phyloP scores from a whole-genome alignment of 2,888 invertebrate species.

The Trissolcus brochymenae region DNA sequence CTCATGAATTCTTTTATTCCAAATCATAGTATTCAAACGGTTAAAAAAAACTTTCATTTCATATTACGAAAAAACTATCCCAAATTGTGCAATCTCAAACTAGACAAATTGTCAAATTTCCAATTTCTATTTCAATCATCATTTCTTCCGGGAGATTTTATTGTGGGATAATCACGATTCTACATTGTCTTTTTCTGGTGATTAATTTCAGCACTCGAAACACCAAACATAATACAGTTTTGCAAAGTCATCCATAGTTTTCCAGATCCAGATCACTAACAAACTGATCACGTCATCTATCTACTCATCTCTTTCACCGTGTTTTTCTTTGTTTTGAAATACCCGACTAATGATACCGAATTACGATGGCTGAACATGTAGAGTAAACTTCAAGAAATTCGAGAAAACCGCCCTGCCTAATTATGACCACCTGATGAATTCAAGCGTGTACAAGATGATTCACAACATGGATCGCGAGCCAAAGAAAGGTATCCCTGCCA shows the following conservation, averaged over 20 bases:
- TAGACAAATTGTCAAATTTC: neutral
- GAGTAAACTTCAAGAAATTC: conserved; percentile 94
- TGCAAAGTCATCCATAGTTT: conserved; percentile 45
- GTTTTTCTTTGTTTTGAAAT: conserved; percentile 44
- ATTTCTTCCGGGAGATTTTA: neutral
- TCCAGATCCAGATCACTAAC: conserved; percentile 47
- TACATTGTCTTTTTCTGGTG: conserved; percentile 37
- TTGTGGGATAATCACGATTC: conserved; percentile 1
- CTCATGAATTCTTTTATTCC: conserved; percentile 7
- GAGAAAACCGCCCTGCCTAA: conserved; percentile 85
- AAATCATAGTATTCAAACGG: neutral
- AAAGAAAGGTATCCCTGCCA: conserved; percentile 81
- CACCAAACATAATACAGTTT: conserved; percentile 47
- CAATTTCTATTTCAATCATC: neutral
- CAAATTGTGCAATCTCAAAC: neutral
- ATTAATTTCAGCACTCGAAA: conserved; percentile 49
- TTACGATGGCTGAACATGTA: conserved; percentile 72
- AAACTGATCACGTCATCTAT: conserved; percentile 34
- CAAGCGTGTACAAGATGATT: conserved; percentile 88
- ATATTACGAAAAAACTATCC: neutral
- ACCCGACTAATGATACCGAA: conserved; percentile 48
- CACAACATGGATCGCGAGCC: conserved; percentile 86
- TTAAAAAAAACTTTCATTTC: neutral
- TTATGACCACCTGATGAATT: conserved; percentile 85
- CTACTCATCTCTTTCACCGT: conserved; percentile 39